Percentiles rank a stretch among this genome's conserved stretches.
phyloP scores from a whole-genome alignment of 2,888 invertebrate species.

The Chironomus tentans region DNA sequence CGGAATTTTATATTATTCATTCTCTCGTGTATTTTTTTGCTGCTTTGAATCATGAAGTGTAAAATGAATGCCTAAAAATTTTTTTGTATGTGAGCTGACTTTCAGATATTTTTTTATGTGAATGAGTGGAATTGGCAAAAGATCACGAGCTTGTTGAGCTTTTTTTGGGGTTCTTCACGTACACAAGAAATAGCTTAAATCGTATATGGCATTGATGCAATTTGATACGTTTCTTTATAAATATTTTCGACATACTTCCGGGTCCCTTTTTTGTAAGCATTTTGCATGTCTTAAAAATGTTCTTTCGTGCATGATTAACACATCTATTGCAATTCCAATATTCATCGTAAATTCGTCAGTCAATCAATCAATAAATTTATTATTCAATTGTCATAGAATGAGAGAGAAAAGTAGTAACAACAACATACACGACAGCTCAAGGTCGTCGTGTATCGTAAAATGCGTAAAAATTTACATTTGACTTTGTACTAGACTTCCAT shows the following conservation, averaged over 20 bases:
- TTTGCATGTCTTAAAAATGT: too few species aligned
- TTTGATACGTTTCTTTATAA: neutral
- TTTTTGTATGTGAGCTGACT: neutral
- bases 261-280: too few species aligned
- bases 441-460: neutral
- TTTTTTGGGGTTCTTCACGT: neutral
- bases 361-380: too few species aligned
- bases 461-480: conserved; percentile 2
- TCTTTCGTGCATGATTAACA: too few species aligned
- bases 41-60: neutral
- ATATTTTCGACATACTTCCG: neutral
- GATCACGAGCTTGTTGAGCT: neutral
- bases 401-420: neutral
- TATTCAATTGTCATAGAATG: too few species aligned
- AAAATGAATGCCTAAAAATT: neutral
- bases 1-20: neutral
- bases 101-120: neutral
- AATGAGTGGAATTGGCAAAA: neutral
- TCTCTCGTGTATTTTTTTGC: neutral
- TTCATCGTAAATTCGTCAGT: too few species aligned
- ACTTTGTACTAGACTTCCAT: neutral
- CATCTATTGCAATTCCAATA: too few species aligned
- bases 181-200: too few species aligned
- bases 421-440: conserved; percentile 1
- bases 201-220: neutral